Evolutionary conservation across 1,140 invertebrate genomes (phyloP), one percentile per base, ranked within the genome.

Genomic region (Penaeus chinensis): DNA sequence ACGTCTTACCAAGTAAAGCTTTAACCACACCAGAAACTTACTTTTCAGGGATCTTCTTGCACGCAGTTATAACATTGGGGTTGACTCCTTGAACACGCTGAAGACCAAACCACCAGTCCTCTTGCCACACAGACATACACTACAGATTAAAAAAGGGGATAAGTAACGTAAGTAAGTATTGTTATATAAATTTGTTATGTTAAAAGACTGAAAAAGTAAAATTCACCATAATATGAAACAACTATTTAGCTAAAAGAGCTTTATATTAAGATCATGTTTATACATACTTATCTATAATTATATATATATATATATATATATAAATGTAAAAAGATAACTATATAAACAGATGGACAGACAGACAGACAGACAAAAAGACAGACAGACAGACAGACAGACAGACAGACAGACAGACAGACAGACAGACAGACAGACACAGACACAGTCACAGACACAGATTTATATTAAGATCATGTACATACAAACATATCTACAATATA

Each of bases 31-130:
- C n/a, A 24, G 1, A 0, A 11, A 82, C 89, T 91, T 90, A 93
- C 93, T 93, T 93, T 42, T 92, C 89, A 84, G 92, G 91, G 90
- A 93, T 84, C 90, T 91, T 24, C 63, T 89, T 92, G 89, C 93
- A 93, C 11, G 93, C 86, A 62, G 90, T 61, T 61, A 93, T 93
- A 13, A 93, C 80, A 4, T 92, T 91, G 24, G 93, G 93, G 86
- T 93, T 93, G 85, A 91, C 90, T 10, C 92, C 92, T 85, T 91
- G 91, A 4, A 92, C 66, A 22, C 92, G 84, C 80, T 92, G 92
- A 0, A 90, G 42, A 0, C 91, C 92, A 85, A 92, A 92, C 91
- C 91, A 92, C 66, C 84, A 62, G 63, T 92, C 92, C 61, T 91
- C 89, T 62, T 90, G 89, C 92, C 92, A 92, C 42, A 87, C 86